phyloP scores from a whole-genome alignment of 2,797 vertebrate species.

The Megalops cyprinoides region DNA sequence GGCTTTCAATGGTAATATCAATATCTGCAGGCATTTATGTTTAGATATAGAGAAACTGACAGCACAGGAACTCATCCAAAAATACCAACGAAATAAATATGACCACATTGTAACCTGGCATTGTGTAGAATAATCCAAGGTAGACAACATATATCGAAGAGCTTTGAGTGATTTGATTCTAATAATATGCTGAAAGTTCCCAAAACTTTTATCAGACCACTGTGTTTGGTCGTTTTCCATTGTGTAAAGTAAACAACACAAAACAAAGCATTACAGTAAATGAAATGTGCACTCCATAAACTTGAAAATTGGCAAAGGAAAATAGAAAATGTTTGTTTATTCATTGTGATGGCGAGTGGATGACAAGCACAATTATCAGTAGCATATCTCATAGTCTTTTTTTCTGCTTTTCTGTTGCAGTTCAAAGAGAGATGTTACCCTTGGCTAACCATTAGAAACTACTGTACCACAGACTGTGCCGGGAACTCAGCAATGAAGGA shows the following conservation, averaged over 20 bases:
- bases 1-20: not conserved
- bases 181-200: slow-evolving; percentile 17
- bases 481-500: slow-evolving; percentile 46
- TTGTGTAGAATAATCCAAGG: not conserved
- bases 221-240: slow-evolving; percentile 22
- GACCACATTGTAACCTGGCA: not conserved
- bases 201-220: slow-evolving; percentile 23
- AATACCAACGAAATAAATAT: slow-evolving; percentile 7
- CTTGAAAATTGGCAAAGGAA: slow-evolving; percentile 43
- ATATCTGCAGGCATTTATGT: not conserved
- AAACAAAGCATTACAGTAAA: slow-evolving; percentile 13
- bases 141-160: slow-evolving; percentile 6
- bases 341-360: slow-evolving; percentile 30
- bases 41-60: not conserved
- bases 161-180: slow-evolving; percentile 18
- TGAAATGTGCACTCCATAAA: slow-evolving; percentile 15
- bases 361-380: slow-evolving; percentile 48
- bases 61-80: not conserved
- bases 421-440: slow-evolving; percentile 41
- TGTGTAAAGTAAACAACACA: slow-evolving; percentile 5
- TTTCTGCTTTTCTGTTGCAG: slow-evolving; percentile 47
- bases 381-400: slow-evolving; percentile 45
- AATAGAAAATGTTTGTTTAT: slow-evolving; percentile 40
- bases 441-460: slow-evolving; percentile 16
- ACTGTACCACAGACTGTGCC: slow-evolving; percentile 26